These are phyloP conservation scores for Pygoscelis antarcticus DNA, from an alignment of 2,113 vertebrate species.

Conservation along the genomic window DNA sequence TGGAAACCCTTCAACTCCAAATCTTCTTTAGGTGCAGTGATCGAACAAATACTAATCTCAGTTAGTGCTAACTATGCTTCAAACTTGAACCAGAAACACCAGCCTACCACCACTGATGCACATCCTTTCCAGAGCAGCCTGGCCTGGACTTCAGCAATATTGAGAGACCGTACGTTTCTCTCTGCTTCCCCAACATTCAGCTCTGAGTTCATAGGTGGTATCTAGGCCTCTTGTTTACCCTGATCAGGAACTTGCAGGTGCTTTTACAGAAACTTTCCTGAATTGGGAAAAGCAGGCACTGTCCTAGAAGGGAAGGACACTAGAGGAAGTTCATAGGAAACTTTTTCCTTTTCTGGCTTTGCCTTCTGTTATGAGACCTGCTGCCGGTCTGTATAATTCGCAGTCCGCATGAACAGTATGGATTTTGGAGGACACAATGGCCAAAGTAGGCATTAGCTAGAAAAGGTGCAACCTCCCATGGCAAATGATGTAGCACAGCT, in stretches of 20 bases:
- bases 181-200: not conserved
- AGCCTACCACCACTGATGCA: not conserved
- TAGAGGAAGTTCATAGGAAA: not conserved
- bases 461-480: not conserved
- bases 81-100: not conserved
- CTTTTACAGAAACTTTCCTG: not conserved
- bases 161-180: not conserved
- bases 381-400: not conserved
- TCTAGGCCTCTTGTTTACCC: not conserved
- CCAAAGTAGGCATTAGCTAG: not conserved
- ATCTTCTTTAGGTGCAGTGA: not conserved
- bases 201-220: not conserved
- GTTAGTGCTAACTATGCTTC: not conserved
- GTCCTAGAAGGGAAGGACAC: not conserved
- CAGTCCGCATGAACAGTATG: not conserved
- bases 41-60: not conserved
- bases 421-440: not conserved
- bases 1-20: not conserved
- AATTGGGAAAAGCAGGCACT: not conserved
- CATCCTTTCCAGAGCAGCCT: not conserved
- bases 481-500: not conserved
- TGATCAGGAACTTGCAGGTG: too few relatives aligned
- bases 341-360: not conserved
- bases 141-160: not conserved
- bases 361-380: not conserved